Conservation (phyloP, 2,888 invertebrate genomes). For the Mactromeris polynyma region DNA sequence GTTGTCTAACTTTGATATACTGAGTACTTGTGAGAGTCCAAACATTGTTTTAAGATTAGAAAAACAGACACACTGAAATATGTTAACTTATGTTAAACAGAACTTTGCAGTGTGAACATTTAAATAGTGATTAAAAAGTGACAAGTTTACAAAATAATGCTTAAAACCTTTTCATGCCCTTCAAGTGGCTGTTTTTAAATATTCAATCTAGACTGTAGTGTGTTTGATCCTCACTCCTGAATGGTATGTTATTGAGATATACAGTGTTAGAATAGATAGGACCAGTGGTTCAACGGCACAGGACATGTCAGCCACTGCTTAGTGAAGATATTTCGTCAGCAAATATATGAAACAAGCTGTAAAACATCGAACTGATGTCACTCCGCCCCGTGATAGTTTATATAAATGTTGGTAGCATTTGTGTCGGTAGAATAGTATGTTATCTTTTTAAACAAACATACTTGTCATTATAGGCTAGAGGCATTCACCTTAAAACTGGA, state of each 20-base stretch:
- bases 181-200: not conserved
- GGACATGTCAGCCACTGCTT: too few relatives aligned
- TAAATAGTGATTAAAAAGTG: conserved; percentile 7
- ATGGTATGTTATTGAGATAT: too few relatives aligned
- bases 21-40: not conserved
- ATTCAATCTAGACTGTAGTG: too few relatives aligned
- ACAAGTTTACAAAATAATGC: conserved; percentile 22
- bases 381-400: not conserved
- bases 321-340: too few relatives aligned
- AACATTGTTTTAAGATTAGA: conserved; percentile 20
- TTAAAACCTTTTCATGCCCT: conserved; percentile 4
- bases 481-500: conserved; percentile 10
- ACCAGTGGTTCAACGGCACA: too few relatives aligned
- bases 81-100: not conserved
- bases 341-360: not conserved
- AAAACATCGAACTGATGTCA: not conserved
- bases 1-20: conserved; percentile 8
- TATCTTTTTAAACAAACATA: conserved; percentile 5
- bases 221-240: too few relatives aligned
- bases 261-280: too few relatives aligned
- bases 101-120: not conserved
- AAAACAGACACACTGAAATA: not conserved
- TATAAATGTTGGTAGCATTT: not conserved
- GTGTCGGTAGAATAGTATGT: not conserved
- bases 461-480: not conserved